Base-by-base conservation (phyloP, 2,113 vertebrate genomes). In the Macquaria australasica region DNA sequence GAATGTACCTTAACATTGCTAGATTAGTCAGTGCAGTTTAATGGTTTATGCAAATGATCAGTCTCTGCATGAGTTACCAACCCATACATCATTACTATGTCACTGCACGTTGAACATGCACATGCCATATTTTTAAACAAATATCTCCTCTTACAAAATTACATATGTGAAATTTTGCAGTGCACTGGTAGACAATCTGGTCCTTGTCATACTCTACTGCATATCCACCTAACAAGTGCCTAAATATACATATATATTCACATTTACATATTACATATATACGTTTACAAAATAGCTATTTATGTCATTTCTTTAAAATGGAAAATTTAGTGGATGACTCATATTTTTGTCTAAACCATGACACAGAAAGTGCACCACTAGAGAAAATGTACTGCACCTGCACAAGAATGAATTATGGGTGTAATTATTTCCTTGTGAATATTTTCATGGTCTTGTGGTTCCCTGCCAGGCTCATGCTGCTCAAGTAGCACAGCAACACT, bases 401-500 rank as follows among this genome's bases (percentile, higher is more conserved):
- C 53, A 78, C 25, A 41, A 16, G 45, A 81, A 77, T 84, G 66
- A 81, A 84, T 81, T 82, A 56, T 59, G 72, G 41, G 62, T n/a
- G 53, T 73, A 88, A 86, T 83, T 68, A 79, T 83, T 68, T 70
- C 21, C 58, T 28, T 67, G 43, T 83, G 58, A 86, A 77, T 81
- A 78, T 84, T 81, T 84, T 90, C 73, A 80, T 79, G 83, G 64
- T 79, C 23, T 71, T 53, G 74, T 84, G 75, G 23, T 76, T 84
- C 43, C 51, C 82, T 11, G 23, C 45, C 92, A 99, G 98, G 94
- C 90, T 50, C 95, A 96, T 50, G 95, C 96, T 76, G 73, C 77
- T 75, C 95, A 83, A 83, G 60, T 96, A 58, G 98, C 98, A 2
- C 96, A 94, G 78, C 96, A 92, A 89, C 96, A 98, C 79, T 97